Base-by-base conservation (phyloP, 2,113 vertebrate species). In the Probosciger aterrimus region DNA sequence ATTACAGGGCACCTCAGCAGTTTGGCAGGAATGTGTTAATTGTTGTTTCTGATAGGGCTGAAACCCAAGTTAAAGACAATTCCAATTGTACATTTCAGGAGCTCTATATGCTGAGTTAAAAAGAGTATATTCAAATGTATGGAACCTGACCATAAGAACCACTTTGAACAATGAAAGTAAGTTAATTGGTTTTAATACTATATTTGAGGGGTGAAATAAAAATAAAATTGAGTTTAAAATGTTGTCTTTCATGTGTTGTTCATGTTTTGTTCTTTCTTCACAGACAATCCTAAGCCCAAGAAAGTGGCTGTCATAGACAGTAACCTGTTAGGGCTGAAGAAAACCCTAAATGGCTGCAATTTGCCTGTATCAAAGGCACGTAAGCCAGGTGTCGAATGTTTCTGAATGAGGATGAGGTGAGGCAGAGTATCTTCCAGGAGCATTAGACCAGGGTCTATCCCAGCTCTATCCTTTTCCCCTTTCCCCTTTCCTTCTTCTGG, bases 271-370 rank as follows among this genome's bases (percentile, higher is more conserved):
- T 78, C 25, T 20, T 74, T 62, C 41, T 57, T 74, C 73, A 41
- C 24, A 69, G 43, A 46, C 28, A 44, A 8, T 9, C 24, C 18
- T 31, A 28, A 33, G 19, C 35, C 33, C 30, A 74, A 33, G 41
- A 35, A 78, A 12, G 31, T 22, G 14, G 11, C 30, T 49, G 10
- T 20, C 15, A 46, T 57, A 41, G 12, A 28, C 16, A 50, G 25
- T 10, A 43, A 41, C 20, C 31, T 53, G 15, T 5, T n/a, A 62
- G 14, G 18, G 33, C 60, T 79, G 37, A 46, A 10, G 55, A 55
- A 78, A 31, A 43, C 6, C 27, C 14, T 47, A 73, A 17, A 7
- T 7, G 3, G 2, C n/a, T 2, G 0, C 1, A 3, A 33, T 37
- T 20, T 47, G 23, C n/a, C n/a, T n/a, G 3, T 30, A 37, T n/a